These are phyloP conservation scores for Scaptomyza caliginosa DNA, from an alignment of 2,888 invertebrate genomes.

Conservation along the genomic window DNA sequence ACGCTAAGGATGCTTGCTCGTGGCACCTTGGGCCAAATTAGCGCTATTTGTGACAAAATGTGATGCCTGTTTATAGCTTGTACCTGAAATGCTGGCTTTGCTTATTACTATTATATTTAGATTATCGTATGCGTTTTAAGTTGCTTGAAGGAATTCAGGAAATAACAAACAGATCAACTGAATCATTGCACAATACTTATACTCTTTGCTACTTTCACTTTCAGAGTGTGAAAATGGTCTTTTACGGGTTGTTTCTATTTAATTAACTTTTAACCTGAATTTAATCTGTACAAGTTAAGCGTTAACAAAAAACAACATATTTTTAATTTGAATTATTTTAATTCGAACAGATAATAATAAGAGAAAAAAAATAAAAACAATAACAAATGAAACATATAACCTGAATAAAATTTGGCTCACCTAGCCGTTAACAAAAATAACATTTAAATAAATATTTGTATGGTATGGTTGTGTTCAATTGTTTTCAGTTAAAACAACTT, in stretches of 20 bases:
- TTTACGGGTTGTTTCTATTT: not conserved
- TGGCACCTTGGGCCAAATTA: slow-evolving; percentile 14
- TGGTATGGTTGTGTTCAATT: not conserved
- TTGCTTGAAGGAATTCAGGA: too few species aligned
- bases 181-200: too few species aligned
- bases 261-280: not conserved
- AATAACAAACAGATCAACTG: too few species aligned
- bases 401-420: not conserved
- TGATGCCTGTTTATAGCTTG: not conserved
- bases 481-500: not conserved
- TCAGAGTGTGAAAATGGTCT: not conserved
- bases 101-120: too few species aligned
- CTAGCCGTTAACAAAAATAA: not conserved
- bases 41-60: not conserved
- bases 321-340: not conserved
- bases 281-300: not conserved
- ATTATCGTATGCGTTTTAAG: too few species aligned
- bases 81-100: not conserved
- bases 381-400: not conserved
- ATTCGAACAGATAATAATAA: not conserved
- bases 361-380: not conserved
- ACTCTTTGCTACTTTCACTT: not conserved
- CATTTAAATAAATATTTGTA: not conserved
- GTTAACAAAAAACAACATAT: not conserved
- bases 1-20: slow-evolving; percentile 13